Conservation (phyloP, 2,113 vertebrate genomes). For the Hippocampus abdominalis region DNA sequence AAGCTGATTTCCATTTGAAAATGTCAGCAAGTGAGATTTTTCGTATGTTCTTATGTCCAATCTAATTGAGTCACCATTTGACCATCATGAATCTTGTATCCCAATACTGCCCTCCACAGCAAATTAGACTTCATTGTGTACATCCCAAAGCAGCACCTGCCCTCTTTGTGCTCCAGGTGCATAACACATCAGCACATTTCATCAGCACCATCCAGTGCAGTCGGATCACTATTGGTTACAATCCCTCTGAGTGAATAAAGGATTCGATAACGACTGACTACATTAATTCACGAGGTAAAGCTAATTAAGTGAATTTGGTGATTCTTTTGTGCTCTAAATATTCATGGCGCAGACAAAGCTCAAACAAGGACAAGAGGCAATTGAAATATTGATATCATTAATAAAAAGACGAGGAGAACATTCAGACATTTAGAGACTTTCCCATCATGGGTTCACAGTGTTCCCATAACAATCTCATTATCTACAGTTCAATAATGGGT, state of each 20-base stretch:
- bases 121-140: constrained; percentile 15
- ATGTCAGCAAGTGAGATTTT: constrained; percentile 34
- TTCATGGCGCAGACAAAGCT: constrained; percentile 12
- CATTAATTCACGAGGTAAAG: constrained; percentile 6
- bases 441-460: not conserved
- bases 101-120: constrained; percentile 11
- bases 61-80: constrained; percentile 39
- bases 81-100: constrained; percentile 25
- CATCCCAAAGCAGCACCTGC: constrained; percentile 28
- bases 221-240: not conserved
- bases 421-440: not conserved
- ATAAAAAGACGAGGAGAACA: constrained; percentile 23
- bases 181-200: constrained; percentile 3
- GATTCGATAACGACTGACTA: not conserved
- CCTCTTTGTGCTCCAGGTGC: constrained; percentile 6
- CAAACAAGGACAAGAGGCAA: constrained; percentile 5
- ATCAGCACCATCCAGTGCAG: constrained; percentile 4
- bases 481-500: not conserved
- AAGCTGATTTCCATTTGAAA: constrained; percentile 48
- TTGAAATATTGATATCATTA: constrained; percentile 8
- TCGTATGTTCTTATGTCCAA: constrained; percentile 17
- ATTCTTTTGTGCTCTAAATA: constrained; percentile 6
- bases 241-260: not conserved
- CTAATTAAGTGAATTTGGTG: not conserved
- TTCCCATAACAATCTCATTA: not conserved